phyloP scores from a whole-genome alignment of 2,113 vertebrate species.

The Mola mola region DNA sequence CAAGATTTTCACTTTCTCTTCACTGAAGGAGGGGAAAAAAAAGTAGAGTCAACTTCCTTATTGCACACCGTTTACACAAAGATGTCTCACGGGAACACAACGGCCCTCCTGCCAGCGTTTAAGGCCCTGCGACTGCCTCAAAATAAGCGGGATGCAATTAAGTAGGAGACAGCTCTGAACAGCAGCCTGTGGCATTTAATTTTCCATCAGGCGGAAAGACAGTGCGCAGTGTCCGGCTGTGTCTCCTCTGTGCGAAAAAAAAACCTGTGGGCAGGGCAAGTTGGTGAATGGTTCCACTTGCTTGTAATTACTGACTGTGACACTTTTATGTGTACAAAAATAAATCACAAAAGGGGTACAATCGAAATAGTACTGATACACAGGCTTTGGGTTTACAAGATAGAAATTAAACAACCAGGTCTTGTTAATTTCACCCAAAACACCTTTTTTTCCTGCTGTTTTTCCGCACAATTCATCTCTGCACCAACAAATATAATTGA shows the following conservation, averaged over 20 bases:
- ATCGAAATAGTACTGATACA: conserved; percentile 29
- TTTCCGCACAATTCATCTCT: not conserved
- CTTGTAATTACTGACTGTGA: conserved; percentile 24
- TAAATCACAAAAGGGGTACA: conserved; percentile 28
- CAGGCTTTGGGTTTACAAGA: conserved; percentile 11
- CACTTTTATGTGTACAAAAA: conserved; percentile 33
- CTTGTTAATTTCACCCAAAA: conserved; percentile 22
- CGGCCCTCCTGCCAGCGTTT: conserved; percentile 41
- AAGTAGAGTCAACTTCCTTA: conserved; percentile 65
- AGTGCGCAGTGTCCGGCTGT: conserved; percentile 40
- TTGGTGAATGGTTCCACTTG: conserved; percentile 41
- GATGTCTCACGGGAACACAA: conserved; percentile 58
- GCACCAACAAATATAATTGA: not conserved
- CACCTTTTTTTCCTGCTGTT: not conserved
- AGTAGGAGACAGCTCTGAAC: conserved; percentile 55
- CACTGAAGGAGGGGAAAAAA: conserved; percentile 59
- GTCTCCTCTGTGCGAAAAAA: conserved; percentile 42
- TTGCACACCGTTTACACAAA: conserved; percentile 48
- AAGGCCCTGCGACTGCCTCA: conserved; percentile 48
- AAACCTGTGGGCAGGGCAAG: conserved; percentile 66
- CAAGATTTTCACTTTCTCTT: conserved; percentile 71
- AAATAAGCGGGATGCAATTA: conserved; percentile 55
- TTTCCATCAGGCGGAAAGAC: conserved; percentile 64
- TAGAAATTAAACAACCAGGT: conserved; percentile 37
- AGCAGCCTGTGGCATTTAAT: conserved; percentile 57